phyloP scores from a whole-genome alignment of 2,888 invertebrate genomes.

The Amblyjoppa proteus region DNA sequence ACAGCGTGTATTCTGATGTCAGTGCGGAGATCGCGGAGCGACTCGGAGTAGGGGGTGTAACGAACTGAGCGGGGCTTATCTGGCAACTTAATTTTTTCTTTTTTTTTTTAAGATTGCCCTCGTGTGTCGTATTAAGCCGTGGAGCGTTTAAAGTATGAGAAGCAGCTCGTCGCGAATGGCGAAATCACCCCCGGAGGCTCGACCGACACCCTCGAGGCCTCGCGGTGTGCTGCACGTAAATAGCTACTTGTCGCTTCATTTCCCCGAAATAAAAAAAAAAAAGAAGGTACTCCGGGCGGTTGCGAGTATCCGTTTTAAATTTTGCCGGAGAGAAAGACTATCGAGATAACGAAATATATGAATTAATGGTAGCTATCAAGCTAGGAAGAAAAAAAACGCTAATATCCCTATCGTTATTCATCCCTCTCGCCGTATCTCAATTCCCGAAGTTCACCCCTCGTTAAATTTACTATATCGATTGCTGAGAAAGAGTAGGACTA shows the following conservation, averaged over 20 bases:
- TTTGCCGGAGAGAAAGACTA: conserved; percentile 48
- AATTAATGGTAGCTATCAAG: conserved; percentile 63
- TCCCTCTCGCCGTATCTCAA: conserved; percentile 33
- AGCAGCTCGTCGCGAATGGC: conserved; percentile 59
- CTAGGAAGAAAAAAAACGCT: conserved; percentile 20
- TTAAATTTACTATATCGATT: too few species aligned
- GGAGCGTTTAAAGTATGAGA: conserved; percentile 78
- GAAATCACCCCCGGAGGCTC: conserved; percentile 66
- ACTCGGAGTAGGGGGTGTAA: conserved; percentile 66
- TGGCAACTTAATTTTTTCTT: conserved; percentile 74
- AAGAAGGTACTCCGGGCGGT: neutral
- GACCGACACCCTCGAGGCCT: conserved; percentile 70
- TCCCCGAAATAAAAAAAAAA: conserved; percentile 38
- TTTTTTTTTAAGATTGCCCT: conserved; percentile 82
- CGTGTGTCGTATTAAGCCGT: conserved; percentile 83
- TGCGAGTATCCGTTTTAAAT: conserved; percentile 40
- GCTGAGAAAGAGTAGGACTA: too few species aligned
- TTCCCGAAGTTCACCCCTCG: neutral
- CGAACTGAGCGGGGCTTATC: conserved; percentile 78
- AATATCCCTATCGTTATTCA: conserved; percentile 46
- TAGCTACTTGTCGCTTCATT: conserved; percentile 85
- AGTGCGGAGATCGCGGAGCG: conserved; percentile 61
- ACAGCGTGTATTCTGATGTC: conserved; percentile 36
- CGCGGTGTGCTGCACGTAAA: conserved; percentile 80
- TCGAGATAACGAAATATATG: conserved; percentile 65